Evolutionary conservation across 1,140 invertebrate species (phyloP), one percentile per base, ranked within the genome.

Genomic region (Neodiprion lecontei): DNA sequence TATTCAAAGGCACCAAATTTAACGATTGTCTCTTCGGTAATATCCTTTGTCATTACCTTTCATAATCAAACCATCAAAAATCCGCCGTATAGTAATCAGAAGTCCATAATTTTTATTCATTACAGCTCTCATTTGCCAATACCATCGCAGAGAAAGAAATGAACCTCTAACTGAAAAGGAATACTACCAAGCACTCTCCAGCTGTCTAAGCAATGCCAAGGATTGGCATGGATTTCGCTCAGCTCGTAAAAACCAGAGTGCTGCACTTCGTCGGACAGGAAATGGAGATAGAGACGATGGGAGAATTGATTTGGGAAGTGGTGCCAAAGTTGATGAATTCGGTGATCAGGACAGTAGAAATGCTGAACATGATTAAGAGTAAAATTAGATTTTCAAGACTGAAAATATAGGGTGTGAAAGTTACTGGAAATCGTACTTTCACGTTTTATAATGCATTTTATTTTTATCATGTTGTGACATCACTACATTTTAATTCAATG

Each of bases 171-270:
- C 53, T 61, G 53, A 61, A 61, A 61, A 61, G 9, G 53, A 61
- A 61, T 61, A 61, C 53, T 61, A 61, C 53, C 53, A 61, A 61
- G 53, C 53, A 14, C n/a, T 61, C 11, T 61, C 53, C 53, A 61
- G 53, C 53, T 61, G 53, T 61, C n/a, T 61, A 17, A 61, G 53
- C n/a, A 61, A 61, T 9, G 53, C 53, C 53, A 61, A 61, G 9
- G 53, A 61, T 9, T 61, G 53, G 53, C 53, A 61, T 17, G 53
- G 53, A 61, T 61, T 14, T 17, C 53, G 53, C 4, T 61, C n/a
- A 17, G 53, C n/a, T 12, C 53, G 53, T 61, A 12, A 61, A 61
- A 12, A 61, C 11, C 53, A 61, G n/a, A 17, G 53, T 17, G 53
- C 53, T 61, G 53, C 53, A 4, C 11, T 61, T 12, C 53, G 53